Conservation (phyloP, 1,140 invertebrate genomes). For the Gryllus bimaculatus region DNA sequence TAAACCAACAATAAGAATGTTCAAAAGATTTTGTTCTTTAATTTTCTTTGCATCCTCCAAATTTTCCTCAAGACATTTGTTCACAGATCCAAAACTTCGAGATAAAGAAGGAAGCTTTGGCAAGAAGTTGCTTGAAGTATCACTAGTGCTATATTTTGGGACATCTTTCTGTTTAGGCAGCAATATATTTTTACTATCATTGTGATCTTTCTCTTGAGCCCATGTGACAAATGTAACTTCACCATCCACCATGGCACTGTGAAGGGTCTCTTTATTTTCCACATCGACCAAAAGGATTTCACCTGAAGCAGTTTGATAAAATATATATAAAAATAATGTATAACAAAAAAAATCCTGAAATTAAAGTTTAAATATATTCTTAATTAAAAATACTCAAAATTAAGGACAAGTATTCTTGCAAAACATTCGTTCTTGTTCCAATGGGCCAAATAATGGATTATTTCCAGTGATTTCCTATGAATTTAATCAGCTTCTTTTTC, state of each 20-base stretch:
- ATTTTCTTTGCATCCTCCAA: slow-evolving; percentile 51
- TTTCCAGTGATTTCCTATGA: too few relatives aligned
- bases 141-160: slow-evolving; percentile 27
- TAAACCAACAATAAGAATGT: slow-evolving; percentile 70
- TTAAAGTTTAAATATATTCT: neutral
- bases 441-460: too few relatives aligned
- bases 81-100: slow-evolving; percentile 43
- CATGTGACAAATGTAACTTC: slow-evolving; percentile 46
- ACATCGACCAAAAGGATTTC: slow-evolving; percentile 67
- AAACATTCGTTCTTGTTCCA: too few relatives aligned
- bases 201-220: slow-evolving; percentile 31
- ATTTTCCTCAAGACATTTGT: slow-evolving; percentile 45
- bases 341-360: neutral
- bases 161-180: slow-evolving; percentile 21
- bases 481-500: too few relatives aligned
- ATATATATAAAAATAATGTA: slow-evolving; percentile 9
- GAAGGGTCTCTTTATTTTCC: slow-evolving; percentile 76
- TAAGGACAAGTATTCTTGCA: too few relatives aligned
- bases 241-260: slow-evolving; percentile 49
- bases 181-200: neutral
- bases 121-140: slow-evolving; percentile 37
- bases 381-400: neutral
- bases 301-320: slow-evolving; percentile 29
- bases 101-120: slow-evolving; percentile 48
- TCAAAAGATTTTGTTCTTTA: slow-evolving; percentile 58